Evolutionary conservation across 2,888 invertebrate species (phyloP).

Genomic region (Andricus curvator): DNA sequence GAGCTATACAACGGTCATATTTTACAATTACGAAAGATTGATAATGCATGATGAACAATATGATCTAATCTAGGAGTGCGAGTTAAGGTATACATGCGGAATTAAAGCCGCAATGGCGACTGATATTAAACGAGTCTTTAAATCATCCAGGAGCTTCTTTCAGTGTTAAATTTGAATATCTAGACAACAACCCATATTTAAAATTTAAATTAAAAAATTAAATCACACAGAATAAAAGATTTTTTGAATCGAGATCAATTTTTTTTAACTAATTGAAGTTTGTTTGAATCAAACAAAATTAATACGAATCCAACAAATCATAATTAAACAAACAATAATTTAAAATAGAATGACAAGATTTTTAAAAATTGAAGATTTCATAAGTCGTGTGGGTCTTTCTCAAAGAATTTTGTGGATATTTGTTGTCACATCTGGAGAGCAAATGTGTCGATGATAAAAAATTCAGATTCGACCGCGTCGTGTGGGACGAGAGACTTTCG

Average conservation of each 20-base stretch:
- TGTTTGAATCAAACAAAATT: not conserved
- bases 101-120: slow-evolving; percentile 8
- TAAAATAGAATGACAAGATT: not conserved
- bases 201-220: not conserved
- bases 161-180: not conserved
- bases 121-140: slow-evolving; percentile 18
- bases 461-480: not conserved
- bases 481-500: slow-evolving; percentile 4
- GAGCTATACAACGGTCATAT: slow-evolving; percentile 12
- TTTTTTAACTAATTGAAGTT: not conserved
- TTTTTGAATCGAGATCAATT: not conserved
- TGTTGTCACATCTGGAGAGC: slow-evolving; percentile 23
- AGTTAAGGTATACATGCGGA: slow-evolving; percentile 31
- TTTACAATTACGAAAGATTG: slow-evolving; percentile 37
- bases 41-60: slow-evolving; percentile 26
- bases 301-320: not conserved
- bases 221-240: not conserved
- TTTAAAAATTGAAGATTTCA: not conserved
- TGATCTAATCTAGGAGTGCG: slow-evolving; percentile 30
- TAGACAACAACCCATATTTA: not conserved
- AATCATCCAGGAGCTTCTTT: slow-evolving; percentile 5
- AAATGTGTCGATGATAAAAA: slow-evolving; percentile 18
- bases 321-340: no score
- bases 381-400: not conserved
- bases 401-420: not conserved